Conservation (phyloP, 2,797 vertebrate genomes). For the Sebastes aleutianus region DNA sequence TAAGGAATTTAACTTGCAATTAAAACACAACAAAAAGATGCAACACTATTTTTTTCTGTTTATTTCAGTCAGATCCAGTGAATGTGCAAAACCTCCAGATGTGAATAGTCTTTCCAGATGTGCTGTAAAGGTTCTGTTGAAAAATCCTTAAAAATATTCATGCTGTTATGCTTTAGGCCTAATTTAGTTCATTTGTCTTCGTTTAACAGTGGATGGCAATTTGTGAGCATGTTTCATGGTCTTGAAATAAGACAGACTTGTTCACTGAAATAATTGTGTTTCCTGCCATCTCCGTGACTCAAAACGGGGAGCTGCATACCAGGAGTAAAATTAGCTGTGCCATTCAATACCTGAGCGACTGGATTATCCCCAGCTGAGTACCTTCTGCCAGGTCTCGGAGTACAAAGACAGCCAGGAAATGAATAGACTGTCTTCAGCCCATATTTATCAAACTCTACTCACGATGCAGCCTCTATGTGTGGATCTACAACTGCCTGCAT, state of each 20-base stretch:
- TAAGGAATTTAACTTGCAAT: not conserved
- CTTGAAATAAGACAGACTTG: not conserved
- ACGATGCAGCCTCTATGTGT: not conserved
- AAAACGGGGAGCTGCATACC: not conserved
- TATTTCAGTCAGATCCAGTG: not conserved
- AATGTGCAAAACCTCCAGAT: not conserved
- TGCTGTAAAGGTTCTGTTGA: not conserved
- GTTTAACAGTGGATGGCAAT: not conserved
- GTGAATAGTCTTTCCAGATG: not conserved
- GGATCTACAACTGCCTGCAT: not conserved
- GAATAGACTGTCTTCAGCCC: not conserved
- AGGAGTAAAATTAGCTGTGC: conserved; percentile 1
- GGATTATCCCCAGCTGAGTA: not conserved
- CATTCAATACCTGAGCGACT: not conserved
- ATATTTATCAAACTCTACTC: not conserved
- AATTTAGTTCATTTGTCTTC: not conserved
- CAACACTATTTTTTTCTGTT: not conserved
- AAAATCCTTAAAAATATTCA: not conserved
- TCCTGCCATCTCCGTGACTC: not conserved
- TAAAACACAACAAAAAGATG: not conserved
- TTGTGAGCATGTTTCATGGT: not conserved
- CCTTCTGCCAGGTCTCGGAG: not conserved
- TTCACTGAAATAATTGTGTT: not conserved
- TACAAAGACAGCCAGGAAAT: not conserved
- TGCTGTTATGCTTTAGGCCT: not conserved